Base-by-base conservation (phyloP, 2,888 invertebrate species). In the Synergus umbraculus region DNA sequence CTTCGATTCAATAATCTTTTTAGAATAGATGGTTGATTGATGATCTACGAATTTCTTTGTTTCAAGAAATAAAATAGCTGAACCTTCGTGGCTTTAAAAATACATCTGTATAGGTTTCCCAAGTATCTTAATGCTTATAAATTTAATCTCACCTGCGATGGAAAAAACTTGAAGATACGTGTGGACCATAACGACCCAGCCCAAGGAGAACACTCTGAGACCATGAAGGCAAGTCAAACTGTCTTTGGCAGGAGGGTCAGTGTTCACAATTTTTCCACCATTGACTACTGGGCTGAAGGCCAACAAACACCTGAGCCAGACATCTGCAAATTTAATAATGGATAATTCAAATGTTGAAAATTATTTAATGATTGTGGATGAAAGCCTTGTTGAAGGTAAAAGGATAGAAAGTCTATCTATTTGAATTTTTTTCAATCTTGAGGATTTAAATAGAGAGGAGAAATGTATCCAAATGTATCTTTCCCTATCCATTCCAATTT, bases 111-210 rank as follows among this genome's bases (percentile, higher is more conserved):
- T 43, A n/a, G n/a, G 54, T n/a, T 54, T 54, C 15, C 2, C 5
- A n/a, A n/a, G 54, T 7, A 54, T 54, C 8, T 2, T 8, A n/a
- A n/a, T 54, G 9, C 9, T 54, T 2, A n/a, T 60, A 10, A 60
- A 22, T 4, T 22, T 63, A 18, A 29, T 64, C 64, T 77, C 88
- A 93, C 93, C 93, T 79, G 96, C 95, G 76, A 97, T 95, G 85
- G 95, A 95, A 92, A 96, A 97, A 86, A 97, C 94, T 86, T 96
- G 96, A 82, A 97, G 93, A 91, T 97, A 97, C 0, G 96, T 96
- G 91, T 97, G 97, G 58, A 97, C 97, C 95, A 97, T 94, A 86
- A 97, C 96, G 78, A 97, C 96, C 97, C 97, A 97, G 10, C 95
- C 93, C 79, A 97, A 94, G 2, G 97, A 96, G 88, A 97, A 93